Percentiles rank a stretch among this genome's conserved stretches.
Evolutionary conservation across 2,888 invertebrate species (phyloP).

Genomic region (Trichopoda pennipes): DNA sequence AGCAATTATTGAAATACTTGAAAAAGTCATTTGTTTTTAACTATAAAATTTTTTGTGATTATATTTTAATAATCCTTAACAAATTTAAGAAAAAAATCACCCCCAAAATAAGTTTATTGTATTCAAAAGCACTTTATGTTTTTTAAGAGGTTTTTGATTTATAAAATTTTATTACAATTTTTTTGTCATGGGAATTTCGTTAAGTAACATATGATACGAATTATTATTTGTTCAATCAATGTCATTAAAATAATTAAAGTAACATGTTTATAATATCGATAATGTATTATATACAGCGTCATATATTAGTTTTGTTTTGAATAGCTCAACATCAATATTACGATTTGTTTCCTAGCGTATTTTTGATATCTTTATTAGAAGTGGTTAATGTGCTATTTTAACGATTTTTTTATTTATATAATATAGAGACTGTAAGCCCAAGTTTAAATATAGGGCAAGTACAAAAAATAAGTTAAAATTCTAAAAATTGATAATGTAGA

Average conservation of each 20-base stretch:
- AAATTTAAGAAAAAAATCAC: neutral
- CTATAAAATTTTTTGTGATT: neutral
- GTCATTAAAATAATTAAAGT: constrained; percentile 11
- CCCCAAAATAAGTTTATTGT: neutral
- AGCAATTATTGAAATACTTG: neutral
- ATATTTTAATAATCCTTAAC: neutral
- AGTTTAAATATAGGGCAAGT: too few relatives aligned
- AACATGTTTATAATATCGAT: constrained; percentile 2
- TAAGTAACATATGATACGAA: neutral
- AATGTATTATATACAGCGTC: constrained; percentile 1
- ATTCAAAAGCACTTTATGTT: neutral
- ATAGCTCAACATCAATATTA: too few relatives aligned
- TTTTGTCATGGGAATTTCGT: constrained; percentile 1
- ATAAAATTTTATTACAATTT: constrained; percentile 15
- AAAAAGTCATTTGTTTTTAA: neutral
- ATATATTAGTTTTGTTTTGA: too few relatives aligned
- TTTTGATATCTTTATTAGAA: too few relatives aligned
- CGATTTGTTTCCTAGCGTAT: too few relatives aligned
- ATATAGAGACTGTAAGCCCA: too few relatives aligned
- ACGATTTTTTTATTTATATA: too few relatives aligned
- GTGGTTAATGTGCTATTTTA: too few relatives aligned
- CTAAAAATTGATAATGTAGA: too few relatives aligned
- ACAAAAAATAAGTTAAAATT: too few relatives aligned
- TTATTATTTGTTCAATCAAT: constrained; percentile 33
- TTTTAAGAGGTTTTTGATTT: constrained; percentile 12